These are phyloP conservation scores for Dromas ardeola DNA, from an alignment of 2,113 vertebrate species.

Conservation along the genomic window DNA sequence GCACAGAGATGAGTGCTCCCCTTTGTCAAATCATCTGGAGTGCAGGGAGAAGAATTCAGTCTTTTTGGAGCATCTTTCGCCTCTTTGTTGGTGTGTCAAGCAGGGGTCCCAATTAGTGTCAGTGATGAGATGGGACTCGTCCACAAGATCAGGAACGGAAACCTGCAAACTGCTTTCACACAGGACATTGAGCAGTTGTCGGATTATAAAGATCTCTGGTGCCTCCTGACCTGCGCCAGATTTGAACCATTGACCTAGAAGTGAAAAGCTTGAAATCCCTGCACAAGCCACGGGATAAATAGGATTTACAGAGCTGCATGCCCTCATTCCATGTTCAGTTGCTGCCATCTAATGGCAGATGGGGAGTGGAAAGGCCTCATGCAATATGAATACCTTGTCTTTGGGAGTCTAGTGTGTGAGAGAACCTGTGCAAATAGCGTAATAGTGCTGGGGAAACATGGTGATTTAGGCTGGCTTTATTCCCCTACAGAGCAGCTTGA, in stretches of 20 bases:
- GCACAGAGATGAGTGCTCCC: background rate
- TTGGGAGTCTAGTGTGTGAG: background rate
- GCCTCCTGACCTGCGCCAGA: background rate
- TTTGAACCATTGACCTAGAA: conserved; percentile 47
- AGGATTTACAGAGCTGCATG: background rate
- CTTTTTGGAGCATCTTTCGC: background rate
- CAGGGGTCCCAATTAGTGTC: background rate
- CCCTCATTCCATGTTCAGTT: background rate
- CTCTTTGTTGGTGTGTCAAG: background rate
- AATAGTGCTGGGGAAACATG: background rate
- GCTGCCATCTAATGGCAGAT: conserved; percentile 58
- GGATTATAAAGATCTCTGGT: background rate
- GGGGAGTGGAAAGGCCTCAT: background rate
- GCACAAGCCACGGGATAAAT: background rate
- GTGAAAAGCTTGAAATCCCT: conserved; percentile 21
- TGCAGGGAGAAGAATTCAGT: background rate
- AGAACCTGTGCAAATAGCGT: background rate
- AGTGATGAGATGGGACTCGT: background rate
- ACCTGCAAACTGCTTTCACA: background rate
- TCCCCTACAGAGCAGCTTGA: background rate
- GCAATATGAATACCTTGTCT: background rate
- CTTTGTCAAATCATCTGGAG: background rate
- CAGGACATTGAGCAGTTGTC: background rate
- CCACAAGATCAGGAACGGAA: background rate
- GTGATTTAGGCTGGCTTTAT: background rate